Evolutionary conservation across 2,113 vertebrate species (phyloP).

Genomic region (Otolemur garnettii): DNA sequence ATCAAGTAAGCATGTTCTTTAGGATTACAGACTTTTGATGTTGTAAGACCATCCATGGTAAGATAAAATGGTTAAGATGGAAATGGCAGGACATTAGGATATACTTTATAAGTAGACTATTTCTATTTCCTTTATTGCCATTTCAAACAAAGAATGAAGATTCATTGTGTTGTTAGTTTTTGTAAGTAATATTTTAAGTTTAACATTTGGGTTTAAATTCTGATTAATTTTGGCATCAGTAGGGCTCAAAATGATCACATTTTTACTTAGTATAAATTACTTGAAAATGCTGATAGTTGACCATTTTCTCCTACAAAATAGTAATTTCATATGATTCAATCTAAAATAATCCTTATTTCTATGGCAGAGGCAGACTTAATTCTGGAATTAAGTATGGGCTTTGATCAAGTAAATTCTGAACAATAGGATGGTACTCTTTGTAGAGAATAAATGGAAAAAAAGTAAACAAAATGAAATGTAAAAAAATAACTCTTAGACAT

Average conservation of each 20-base stretch:
- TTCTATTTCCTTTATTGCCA: background rate
- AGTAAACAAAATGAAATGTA: background rate
- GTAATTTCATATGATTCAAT: background rate
- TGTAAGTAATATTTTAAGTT: constrained; percentile 9
- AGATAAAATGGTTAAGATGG: background rate
- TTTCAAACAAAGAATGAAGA: background rate
- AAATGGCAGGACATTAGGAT: background rate
- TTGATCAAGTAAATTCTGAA: constrained; percentile 47
- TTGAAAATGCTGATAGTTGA: background rate
- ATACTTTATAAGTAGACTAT: background rate
- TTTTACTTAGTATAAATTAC: background rate
- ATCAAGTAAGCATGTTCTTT: background rate
- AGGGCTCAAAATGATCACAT: background rate
- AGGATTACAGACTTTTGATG: background rate
- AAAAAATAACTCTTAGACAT: background rate
- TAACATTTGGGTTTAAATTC: constrained; percentile 17
- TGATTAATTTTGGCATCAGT: constrained; percentile 11
- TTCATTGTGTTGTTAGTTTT: background rate
- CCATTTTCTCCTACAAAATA: constrained; percentile 15
- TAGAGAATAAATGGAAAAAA: constrained; percentile 2
- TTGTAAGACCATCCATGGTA: background rate
- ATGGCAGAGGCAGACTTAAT: background rate
- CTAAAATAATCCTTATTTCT: background rate
- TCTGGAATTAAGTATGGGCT: background rate
- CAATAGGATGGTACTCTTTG: background rate